These are phyloP conservation scores for Sclerurus mexicanus DNA, from an alignment of 2,113 vertebrate species.

Conservation along the genomic window DNA sequence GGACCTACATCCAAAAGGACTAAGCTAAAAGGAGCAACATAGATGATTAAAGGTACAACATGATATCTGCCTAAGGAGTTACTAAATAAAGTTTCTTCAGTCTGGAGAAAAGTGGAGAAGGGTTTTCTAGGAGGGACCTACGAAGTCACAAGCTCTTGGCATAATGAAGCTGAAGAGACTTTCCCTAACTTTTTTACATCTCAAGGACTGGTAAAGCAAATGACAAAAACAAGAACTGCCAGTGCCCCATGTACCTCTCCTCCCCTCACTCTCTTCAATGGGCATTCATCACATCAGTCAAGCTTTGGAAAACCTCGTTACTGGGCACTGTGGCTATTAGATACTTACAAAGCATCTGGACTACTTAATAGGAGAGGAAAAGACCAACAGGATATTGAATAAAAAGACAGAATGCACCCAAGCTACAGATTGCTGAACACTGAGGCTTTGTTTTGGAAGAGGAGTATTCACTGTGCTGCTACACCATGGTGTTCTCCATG, in stretches of 20 bases:
- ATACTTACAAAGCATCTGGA: background rate
- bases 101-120: background rate
- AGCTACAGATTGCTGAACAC: background rate
- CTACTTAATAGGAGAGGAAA: background rate
- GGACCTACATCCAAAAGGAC: background rate
- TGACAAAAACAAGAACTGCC: accelerated
- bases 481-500: accelerated
- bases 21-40: background rate
- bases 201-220: background rate
- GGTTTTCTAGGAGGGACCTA: background rate
- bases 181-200: background rate
- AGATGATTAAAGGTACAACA: background rate
- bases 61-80: background rate
- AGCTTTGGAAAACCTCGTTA: background rate
- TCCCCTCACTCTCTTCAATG: accelerated
- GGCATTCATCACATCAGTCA: background rate
- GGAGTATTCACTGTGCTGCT: background rate
- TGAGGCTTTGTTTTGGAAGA: background rate
- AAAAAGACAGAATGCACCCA: background rate
- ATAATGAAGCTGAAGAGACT: background rate
- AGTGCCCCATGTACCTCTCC: accelerated
- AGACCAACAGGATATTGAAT: background rate
- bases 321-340: background rate
- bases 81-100: background rate
- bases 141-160: background rate